These are phyloP conservation scores for Scatophagus argus DNA, from an alignment of 2,113 vertebrate species.

Conservation along the genomic window DNA sequence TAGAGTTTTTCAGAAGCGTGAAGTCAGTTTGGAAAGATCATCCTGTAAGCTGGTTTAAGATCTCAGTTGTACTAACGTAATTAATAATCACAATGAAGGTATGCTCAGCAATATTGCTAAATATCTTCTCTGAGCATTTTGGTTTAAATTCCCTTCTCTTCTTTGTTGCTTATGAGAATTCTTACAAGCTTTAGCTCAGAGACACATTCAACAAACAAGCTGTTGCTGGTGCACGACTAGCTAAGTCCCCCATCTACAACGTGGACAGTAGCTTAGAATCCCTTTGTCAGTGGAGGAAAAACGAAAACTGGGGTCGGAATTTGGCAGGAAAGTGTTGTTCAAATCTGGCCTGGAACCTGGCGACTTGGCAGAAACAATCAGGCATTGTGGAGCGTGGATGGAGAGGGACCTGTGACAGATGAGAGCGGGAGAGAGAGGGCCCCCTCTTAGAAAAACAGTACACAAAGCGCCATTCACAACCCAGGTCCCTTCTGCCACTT, in stretches of 20 bases:
- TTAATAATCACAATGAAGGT: constrained; percentile 17
- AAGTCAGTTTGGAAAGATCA: neutral
- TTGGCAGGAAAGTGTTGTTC: constrained; percentile 97
- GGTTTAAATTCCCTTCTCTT: constrained; percentile 61
- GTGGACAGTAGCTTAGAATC: constrained; percentile 96
- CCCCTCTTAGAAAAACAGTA: constrained; percentile 98
- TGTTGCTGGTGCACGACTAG: constrained; percentile 82
- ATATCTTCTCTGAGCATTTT: constrained; percentile 42
- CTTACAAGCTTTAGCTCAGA: constrained; percentile 83
- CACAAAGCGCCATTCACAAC: constrained; percentile 96
- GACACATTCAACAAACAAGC: constrained; percentile 87
- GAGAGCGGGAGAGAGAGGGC: constrained; percentile 92
- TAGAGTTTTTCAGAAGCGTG: neutral
- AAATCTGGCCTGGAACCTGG: constrained; percentile 98
- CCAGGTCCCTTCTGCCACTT: constrained; percentile 96
- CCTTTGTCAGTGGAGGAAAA: constrained; percentile 94
- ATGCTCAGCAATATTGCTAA: constrained; percentile 26
- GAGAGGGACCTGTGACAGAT: constrained; percentile 99
- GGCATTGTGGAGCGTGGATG: constrained; percentile 93
- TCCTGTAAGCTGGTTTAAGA: neutral
- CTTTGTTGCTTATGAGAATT: constrained; percentile 50
- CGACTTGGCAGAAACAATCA: constrained; percentile 97
- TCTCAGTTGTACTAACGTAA: constrained; percentile 3
- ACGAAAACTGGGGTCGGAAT: constrained; percentile 93
- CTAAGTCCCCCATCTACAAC: constrained; percentile 81